phyloP scores from a whole-genome alignment of 2,113 vertebrate species.

The Pogonocichla stellata region DNA sequence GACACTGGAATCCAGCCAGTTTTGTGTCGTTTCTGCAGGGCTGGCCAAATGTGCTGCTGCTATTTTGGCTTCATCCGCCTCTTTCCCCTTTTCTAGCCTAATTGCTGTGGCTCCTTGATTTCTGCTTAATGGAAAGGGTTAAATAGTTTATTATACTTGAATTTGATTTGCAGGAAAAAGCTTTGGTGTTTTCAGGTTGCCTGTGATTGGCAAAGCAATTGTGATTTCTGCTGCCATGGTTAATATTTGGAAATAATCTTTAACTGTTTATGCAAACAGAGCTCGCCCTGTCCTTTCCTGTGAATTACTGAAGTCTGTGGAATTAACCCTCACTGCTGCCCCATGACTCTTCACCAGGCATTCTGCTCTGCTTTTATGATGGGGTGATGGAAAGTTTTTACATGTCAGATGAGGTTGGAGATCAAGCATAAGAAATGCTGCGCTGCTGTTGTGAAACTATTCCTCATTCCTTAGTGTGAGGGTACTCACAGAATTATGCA shows the following conservation, averaged over 20 bases:
- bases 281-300: neutral
- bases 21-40: neutral
- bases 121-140: neutral
- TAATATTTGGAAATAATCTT: neutral
- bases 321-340: neutral
- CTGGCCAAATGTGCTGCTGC: neutral
- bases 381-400: neutral
- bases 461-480: neutral
- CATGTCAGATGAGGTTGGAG: accelerated
- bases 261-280: neutral
- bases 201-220: neutral
- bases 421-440: neutral
- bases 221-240: neutral
- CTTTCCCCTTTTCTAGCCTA: neutral
- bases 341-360: accelerated
- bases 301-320: neutral
- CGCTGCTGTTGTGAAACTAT: neutral
- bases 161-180: neutral
- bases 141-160: neutral
- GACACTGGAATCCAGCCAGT: neutral
- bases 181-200: neutral
- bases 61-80: neutral
- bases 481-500: neutral
- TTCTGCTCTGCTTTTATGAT: neutral
- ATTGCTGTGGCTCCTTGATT: neutral